Evolutionary conservation across 2,797 vertebrate genomes (phyloP), one percentile per base, ranked within the genome.

Genomic region (Triplophysa bombifrons): DNA sequence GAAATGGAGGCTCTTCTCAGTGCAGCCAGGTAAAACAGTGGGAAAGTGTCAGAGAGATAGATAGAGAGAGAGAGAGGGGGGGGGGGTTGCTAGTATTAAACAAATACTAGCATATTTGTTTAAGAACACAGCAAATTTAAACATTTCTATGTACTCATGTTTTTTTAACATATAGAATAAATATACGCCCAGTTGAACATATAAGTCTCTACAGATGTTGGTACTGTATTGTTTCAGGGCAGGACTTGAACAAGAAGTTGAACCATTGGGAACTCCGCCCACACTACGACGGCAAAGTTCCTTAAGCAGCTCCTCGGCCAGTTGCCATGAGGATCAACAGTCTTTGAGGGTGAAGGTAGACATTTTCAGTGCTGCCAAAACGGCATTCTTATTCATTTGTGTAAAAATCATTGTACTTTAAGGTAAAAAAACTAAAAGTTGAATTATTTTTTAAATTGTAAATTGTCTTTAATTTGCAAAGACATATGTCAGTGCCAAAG

Each of bases 1-100:
- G 95, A 96, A 89, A 93, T 96, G 92, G 94, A 92, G 27, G 86
- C 83, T 17, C 74, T 96, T n/a, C 90, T 95, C 74, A 89, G 87
- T 72, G 85, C 91, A 0, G 91, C 91, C 85, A 94, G 90, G 96
- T 96, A 87, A 89, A 85, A 27, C 14, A 58, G 16, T 38, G 50
- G n/a, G 38, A 74, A 25, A 22, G 34, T 5, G 34, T n/a, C 20
- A 30, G 5, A 1, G 14, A 67, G 63, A 17, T 4, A 51, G 48
- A 46, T 44, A 56, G 30, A 11, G 48, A 51, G 51, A 22, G 41
- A 46, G 61, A 55, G 22, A 46, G 44, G 41, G 63, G 3, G 16
- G 14, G 48, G 30, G 44, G 30, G 27, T 22, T 48, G 46, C 46
- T 48, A 12, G 13, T 48, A 48, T 46, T 10, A 46, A 12, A 46